Evolutionary conservation across 2,113 vertebrate species (phyloP).

Genomic region (Oreamnos americanus): DNA sequence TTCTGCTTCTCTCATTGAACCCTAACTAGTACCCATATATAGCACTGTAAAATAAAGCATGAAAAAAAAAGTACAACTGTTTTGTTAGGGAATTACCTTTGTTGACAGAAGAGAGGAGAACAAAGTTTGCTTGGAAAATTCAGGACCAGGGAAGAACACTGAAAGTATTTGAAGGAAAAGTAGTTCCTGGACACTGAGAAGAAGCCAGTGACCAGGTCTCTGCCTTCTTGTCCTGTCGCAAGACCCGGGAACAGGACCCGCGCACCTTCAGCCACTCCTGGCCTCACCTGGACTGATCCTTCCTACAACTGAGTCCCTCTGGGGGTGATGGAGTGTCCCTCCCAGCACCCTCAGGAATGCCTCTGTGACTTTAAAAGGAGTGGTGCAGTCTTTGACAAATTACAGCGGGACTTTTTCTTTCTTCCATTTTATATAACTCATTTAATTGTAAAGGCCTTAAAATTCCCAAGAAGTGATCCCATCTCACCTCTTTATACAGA

Average conservation of each 20-base stretch:
- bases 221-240: background rate
- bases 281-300: background rate
- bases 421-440: background rate
- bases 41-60: background rate
- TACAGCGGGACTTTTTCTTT: background rate
- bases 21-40: background rate
- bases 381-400: background rate
- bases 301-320: background rate
- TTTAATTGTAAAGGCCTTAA: background rate
- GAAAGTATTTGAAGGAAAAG: background rate
- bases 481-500: background rate
- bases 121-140: background rate
- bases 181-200: background rate
- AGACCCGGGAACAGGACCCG: background rate
- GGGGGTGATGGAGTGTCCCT: background rate
- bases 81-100: background rate
- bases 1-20: background rate
- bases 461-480: background rate
- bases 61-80: background rate
- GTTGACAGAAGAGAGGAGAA: background rate
- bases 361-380: background rate
- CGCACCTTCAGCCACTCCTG: rapidly evolving
- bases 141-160: background rate
- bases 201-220: background rate
- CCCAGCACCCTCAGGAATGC: background rate